A percentile compares a stretch with the other conserved stretches of the same genome.
Conservation (phyloP, 2,797 vertebrate genomes). For the Glyptemys insculpta region DNA sequence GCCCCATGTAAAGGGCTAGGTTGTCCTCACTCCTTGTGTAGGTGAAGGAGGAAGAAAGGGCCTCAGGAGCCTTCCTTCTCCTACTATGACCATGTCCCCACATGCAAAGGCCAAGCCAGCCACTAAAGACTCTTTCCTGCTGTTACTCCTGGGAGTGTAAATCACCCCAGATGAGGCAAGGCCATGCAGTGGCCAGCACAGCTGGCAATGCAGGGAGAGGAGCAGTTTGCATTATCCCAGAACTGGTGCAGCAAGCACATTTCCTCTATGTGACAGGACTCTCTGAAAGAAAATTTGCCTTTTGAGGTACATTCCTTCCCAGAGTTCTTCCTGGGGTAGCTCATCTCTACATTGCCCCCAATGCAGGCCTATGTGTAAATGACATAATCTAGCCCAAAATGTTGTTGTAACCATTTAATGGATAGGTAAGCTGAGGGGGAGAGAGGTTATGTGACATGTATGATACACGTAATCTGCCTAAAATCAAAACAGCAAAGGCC, state of each 20-base stretch:
- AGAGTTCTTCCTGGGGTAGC: background rate
- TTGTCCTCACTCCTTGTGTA: background rate
- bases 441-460: background rate
- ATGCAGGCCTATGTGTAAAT: background rate
- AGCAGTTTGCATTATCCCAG: accelerated
- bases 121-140: background rate
- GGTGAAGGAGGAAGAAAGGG: background rate
- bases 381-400: background rate
- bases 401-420: background rate
- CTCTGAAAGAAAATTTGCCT: background rate
- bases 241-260: background rate
- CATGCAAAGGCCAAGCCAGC: background rate
- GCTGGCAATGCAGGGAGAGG: background rate
- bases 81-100: background rate
- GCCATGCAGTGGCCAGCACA: background rate
- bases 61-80: accelerated
- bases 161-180: background rate
- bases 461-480: background rate
- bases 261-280: background rate
- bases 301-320: background rate
- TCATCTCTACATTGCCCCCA: background rate
- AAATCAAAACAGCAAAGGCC: background rate
- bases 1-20: background rate
- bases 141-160: background rate
- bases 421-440: accelerated